These are phyloP conservation scores for Rafetus swinhoei DNA, from an alignment of 2,113 vertebrate genomes.

Conservation along the genomic window DNA sequence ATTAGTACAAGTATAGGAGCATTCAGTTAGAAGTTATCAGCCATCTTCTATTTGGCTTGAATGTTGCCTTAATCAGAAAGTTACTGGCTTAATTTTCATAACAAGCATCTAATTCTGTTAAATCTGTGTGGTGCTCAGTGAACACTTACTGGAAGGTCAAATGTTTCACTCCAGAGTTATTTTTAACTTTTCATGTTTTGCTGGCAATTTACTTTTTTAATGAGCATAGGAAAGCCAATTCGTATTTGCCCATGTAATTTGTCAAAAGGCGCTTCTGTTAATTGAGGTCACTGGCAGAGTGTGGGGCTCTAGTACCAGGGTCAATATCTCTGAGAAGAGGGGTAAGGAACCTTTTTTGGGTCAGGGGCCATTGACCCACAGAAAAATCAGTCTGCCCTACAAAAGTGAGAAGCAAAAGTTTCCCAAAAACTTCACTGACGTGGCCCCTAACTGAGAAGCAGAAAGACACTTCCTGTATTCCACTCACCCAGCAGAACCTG, in stretches of 20 bases:
- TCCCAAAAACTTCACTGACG: too few species aligned
- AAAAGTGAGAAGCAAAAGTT: too few species aligned
- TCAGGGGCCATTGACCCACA: too few species aligned
- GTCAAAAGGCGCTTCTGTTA: background rate
- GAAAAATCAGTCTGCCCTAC: too few species aligned
- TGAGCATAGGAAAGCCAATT: fast-evolving
- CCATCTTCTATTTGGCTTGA: background rate
- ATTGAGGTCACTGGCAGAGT: background rate
- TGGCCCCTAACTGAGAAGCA: too few species aligned
- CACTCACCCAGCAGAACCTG: too few species aligned
- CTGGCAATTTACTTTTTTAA: background rate
- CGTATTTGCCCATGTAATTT: background rate
- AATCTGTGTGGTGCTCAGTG: background rate
- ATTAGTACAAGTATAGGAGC: fast-evolving
- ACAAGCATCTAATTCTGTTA: fast-evolving
- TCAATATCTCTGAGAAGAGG: too few species aligned
- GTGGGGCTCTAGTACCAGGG: background rate
- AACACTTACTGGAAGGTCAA: fast-evolving
- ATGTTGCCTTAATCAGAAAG: fast-evolving
- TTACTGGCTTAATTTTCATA: background rate
- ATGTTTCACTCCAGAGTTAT: background rate
- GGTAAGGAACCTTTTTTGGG: too few species aligned
- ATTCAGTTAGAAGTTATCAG: fast-evolving
- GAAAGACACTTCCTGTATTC: too few species aligned
- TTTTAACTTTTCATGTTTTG: background rate